Conservation (phyloP, 2,888 invertebrate genomes). For the Archips crataeganus region DNA sequence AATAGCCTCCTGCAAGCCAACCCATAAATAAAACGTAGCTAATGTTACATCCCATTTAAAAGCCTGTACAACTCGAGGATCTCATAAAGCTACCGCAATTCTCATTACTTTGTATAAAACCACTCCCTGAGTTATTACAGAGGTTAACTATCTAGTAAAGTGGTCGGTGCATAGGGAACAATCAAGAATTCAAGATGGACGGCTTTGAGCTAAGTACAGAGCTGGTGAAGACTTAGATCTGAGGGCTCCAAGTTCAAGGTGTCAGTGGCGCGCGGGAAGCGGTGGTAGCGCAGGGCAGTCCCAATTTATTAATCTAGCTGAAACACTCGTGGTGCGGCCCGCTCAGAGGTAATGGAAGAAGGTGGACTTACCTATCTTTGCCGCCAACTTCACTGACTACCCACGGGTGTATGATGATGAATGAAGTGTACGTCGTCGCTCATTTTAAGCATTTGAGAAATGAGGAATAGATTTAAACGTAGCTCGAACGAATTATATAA, state of each 20-base stretch:
- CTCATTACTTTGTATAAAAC: slow-evolving; percentile 17
- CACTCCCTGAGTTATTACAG: slow-evolving; percentile 12
- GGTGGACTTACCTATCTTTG: no score
- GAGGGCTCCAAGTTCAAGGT: slow-evolving; percentile 40
- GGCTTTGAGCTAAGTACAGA: slow-evolving; percentile 30
- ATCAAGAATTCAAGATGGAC: slow-evolving; percentile 49
- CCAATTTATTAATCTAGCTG: not conserved
- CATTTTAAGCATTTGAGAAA: no score
- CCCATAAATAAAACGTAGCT: not conserved
- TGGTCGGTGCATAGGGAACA: slow-evolving; percentile 38
- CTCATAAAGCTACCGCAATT: slow-evolving; percentile 10
- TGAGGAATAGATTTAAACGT: no score
- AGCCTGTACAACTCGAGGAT: not conserved
- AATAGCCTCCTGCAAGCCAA: not conserved
- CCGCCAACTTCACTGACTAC: no score
- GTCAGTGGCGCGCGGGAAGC: slow-evolving; percentile 43
- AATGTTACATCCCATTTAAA: slow-evolving; percentile 10
- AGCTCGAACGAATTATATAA: no score
- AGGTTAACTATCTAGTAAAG: not conserved
- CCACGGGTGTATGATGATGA: no score
- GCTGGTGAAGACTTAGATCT: slow-evolving; percentile 34
- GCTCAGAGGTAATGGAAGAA: no score
- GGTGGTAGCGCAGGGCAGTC: slow-evolving; percentile 31
- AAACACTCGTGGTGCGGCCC: not conserved
- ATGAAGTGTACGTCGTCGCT: no score